Percentiles rank a stretch among this genome's conserved stretches.
phyloP scores from a whole-genome alignment of 2,797 vertebrate species.

The Phyllotis vaccarum region DNA sequence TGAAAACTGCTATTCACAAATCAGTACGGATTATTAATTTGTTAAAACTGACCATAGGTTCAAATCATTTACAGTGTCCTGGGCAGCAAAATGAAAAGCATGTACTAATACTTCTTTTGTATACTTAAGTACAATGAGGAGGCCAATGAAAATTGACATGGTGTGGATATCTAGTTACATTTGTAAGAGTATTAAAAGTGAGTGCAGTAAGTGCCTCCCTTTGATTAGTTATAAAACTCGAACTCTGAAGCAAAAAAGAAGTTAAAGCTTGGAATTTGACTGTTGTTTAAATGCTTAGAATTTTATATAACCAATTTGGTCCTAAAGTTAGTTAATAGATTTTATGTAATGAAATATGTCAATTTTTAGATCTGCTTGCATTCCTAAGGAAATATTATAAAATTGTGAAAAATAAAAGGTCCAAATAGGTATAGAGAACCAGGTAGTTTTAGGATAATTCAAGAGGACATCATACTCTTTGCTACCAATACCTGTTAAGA shows the following conservation, averaged over 20 bases:
- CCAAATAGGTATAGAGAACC: not conserved
- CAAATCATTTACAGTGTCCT: not conserved
- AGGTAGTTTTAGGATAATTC: not conserved
- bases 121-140: not conserved
- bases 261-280: not conserved
- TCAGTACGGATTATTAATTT: conserved; percentile 16
- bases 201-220: not conserved
- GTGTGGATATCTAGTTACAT: not conserved
- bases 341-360: conserved; percentile 5
- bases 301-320: conserved; percentile 1
- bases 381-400: not conserved
- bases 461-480: not conserved
- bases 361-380: conserved; percentile 8
- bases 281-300: not conserved
- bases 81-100: not conserved
- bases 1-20: not conserved
- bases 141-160: not conserved
- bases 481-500: not conserved
- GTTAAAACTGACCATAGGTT: not conserved
- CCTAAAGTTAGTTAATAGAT: not conserved
- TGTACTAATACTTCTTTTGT: not conserved
- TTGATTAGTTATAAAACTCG: conserved; percentile 32
- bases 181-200: conserved; percentile 18
- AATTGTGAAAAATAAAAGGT: not conserved
- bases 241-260: not conserved